Conservation (phyloP, 1,140 invertebrate species). For the Drosophila lacertosa region DNA sequence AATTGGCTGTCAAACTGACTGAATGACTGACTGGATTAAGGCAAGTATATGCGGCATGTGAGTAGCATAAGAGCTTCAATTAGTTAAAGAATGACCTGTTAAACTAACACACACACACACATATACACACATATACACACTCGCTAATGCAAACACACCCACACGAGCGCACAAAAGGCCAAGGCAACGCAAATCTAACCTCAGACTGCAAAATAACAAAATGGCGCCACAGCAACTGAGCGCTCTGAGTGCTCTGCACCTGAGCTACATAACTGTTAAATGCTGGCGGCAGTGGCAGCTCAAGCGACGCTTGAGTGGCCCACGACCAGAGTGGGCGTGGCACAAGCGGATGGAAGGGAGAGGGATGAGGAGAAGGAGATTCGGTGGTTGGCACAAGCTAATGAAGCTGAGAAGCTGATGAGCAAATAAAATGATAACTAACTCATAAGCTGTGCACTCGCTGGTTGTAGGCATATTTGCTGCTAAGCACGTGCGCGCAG, state of each 20-base stretch:
- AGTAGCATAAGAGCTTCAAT: slow-evolving; percentile 22
- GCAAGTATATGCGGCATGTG: slow-evolving; percentile 7
- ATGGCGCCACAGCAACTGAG: neutral
- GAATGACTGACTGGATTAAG: neutral
- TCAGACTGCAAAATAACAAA: slow-evolving; percentile 14
- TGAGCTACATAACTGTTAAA: slow-evolving; percentile 23
- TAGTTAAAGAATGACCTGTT: slow-evolving; percentile 31
- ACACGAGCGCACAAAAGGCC: slow-evolving; percentile 9
- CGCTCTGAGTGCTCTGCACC: slow-evolving; percentile 15
- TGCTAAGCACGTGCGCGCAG: slow-evolving; percentile 30
- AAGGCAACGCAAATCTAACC: slow-evolving; percentile 2
- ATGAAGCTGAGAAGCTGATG: slow-evolving; percentile 44
- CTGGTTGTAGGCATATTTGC: slow-evolving; percentile 3
- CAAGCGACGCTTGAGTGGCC: slow-evolving; percentile 35
- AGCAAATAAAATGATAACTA: slow-evolving; percentile 50
- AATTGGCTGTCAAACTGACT: neutral
- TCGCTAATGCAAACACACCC: neutral
- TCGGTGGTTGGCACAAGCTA: slow-evolving; percentile 24
- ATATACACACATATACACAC: neutral
- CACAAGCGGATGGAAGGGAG: neutral
- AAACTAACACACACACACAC: slow-evolving; percentile 22
- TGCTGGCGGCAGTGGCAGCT: slow-evolving; percentile 33
- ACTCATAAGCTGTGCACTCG: slow-evolving; percentile 31
- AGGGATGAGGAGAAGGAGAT: no score
- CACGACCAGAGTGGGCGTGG: neutral